These are phyloP conservation scores for Avahi laniger DNA, from an alignment of 2,797 vertebrate species.

Conservation along the genomic window DNA sequence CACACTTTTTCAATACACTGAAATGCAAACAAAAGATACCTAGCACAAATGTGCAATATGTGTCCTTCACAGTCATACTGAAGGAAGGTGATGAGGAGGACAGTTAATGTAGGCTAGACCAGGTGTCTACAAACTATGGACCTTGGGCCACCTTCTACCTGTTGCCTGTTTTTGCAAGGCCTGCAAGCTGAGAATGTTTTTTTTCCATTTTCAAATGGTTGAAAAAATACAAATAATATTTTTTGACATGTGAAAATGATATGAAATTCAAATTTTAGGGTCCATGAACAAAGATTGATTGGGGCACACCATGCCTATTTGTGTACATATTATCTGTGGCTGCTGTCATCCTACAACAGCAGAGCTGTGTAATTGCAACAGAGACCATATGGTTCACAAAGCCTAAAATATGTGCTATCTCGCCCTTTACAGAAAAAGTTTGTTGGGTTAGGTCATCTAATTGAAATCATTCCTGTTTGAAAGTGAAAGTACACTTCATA, in stretches of 20 bases:
- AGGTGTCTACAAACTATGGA: neutral
- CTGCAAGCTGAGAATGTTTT: neutral
- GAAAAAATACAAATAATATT: neutral
- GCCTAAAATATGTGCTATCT: conserved; percentile 43
- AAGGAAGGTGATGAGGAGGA: neutral
- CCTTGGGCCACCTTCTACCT: neutral
- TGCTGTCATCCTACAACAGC: neutral
- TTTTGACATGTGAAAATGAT: neutral
- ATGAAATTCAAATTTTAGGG: conserved; percentile 17
- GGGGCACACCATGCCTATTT: neutral
- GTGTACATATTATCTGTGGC: neutral
- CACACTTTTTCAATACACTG: neutral
- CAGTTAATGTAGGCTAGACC: neutral
- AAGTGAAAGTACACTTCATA: conserved; percentile 33
- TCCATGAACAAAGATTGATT: neutral
- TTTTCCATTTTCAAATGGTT: conserved; percentile 29
- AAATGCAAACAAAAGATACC: neutral
- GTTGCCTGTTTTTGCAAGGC: neutral
- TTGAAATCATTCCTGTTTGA: conserved; percentile 44
- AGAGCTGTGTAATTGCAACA: neutral
- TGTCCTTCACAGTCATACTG: neutral
- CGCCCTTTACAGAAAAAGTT: conserved; percentile 37
- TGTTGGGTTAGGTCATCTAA: neutral
- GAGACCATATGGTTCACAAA: neutral
- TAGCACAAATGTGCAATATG: neutral